A percentile compares a stretch with the other conserved stretches of the same genome.
phyloP scores from a whole-genome alignment of 2,888 invertebrate genomes.

The Stegana nigrithorax region DNA sequence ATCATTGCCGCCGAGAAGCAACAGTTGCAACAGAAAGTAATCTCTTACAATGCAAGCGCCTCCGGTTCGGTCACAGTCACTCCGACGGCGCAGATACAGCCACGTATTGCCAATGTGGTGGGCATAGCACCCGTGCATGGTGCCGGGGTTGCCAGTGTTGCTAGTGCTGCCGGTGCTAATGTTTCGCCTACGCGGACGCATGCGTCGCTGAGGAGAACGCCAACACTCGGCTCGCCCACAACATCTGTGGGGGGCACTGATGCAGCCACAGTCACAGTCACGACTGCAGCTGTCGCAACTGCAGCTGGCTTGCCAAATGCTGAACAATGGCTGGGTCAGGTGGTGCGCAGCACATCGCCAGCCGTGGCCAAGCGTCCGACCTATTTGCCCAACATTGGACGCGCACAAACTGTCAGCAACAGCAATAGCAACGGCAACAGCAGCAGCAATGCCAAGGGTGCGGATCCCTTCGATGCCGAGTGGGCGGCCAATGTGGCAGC shows the following conservation, averaged over 20 bases:
- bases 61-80: slow-evolving; percentile 42
- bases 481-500: slow-evolving; percentile 74
- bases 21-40: slow-evolving; percentile 38
- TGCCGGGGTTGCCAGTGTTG: slow-evolving; percentile 35
- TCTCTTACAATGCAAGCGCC: slow-evolving; percentile 43
- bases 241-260: too few species aligned
- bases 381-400: slow-evolving; percentile 70
- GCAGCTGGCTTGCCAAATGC: slow-evolving; percentile 79
- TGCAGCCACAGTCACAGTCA: slow-evolving; percentile 50
- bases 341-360: slow-evolving; percentile 73
- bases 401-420: slow-evolving; percentile 73
- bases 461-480: slow-evolving; percentile 85
- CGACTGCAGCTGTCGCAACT: slow-evolving; percentile 54
- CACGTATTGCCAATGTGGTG: slow-evolving; percentile 75
- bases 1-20: slow-evolving; percentile 66
- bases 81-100: slow-evolving; percentile 71
- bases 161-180: slow-evolving; percentile 41
- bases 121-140: slow-evolving; percentile 66
- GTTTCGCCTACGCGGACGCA: slow-evolving; percentile 51
- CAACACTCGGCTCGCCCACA: background rate
- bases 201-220: slow-evolving; percentile 35
- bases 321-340: slow-evolving; percentile 85
- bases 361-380: slow-evolving; percentile 71
- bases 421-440: slow-evolving; percentile 63
- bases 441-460: slow-evolving; percentile 37